A percentile compares a stretch with the other conserved stretches of the same genome.
Evolutionary conservation across 2,113 vertebrate species (phyloP).

Genomic region (Tyrannus savana): DNA sequence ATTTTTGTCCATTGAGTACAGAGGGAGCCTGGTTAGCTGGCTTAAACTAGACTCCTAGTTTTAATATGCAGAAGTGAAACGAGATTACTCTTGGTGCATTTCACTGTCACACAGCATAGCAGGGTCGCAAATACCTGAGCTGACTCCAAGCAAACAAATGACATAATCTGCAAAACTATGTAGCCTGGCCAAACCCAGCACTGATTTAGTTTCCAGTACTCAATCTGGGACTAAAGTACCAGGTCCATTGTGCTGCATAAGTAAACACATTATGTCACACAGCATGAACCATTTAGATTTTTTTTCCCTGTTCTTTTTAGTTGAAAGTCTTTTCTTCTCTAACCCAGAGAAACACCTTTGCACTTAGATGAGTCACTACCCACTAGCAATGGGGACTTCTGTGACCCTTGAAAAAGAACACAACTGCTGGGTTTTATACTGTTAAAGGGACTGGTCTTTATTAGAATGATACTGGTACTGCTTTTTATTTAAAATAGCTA

Average conservation of each 20-base stretch:
- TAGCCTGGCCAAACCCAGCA: not conserved
- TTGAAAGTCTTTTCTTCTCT: not conserved
- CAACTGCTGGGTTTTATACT: not conserved
- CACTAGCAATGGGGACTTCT: not conserved
- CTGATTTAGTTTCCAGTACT: not conserved
- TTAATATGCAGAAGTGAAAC: not conserved
- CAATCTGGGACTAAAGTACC: not conserved
- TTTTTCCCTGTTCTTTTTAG: not conserved
- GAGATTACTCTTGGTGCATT: not conserved
- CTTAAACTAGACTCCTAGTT: not conserved
- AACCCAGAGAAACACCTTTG: not conserved
- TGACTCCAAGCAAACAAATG: not conserved
- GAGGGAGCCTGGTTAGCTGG: not conserved
- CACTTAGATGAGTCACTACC: not conserved
- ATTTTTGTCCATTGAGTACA: not conserved
- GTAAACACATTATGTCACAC: not conserved
- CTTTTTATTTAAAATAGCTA: not conserved
- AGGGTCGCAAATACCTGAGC: not conserved
- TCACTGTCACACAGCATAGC: not conserved
- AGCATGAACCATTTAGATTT: not conserved
- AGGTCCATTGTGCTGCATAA: not conserved
- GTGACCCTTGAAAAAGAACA: not conserved
- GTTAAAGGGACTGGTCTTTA: not conserved
- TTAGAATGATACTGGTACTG: not conserved
- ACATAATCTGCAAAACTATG: not conserved